Conservation (phyloP, 2,888 invertebrate species). For the Apamea sordens region DNA sequence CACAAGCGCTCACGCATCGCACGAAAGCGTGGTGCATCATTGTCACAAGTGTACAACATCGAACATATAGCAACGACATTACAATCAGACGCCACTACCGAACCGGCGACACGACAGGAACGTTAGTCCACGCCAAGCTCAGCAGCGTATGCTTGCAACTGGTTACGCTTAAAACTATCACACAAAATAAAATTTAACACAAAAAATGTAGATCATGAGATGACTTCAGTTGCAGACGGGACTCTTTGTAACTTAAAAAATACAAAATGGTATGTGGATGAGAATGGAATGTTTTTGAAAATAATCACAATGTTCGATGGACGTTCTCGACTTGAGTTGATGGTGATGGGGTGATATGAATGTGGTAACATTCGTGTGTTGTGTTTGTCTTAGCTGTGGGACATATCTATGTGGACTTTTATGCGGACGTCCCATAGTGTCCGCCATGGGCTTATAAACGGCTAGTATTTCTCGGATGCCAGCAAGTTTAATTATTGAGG, state of each 20-base stretch:
- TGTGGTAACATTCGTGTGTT: slow-evolving; percentile 84
- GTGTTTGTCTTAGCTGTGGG: slow-evolving; percentile 81
- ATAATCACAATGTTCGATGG: slow-evolving; percentile 67
- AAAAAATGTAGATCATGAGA: slow-evolving; percentile 84
- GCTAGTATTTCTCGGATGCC: slow-evolving; percentile 44
- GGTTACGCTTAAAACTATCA: slow-evolving; percentile 82
- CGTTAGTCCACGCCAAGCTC: background rate
- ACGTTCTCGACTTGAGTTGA: slow-evolving; percentile 62
- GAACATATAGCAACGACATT: slow-evolving; percentile 81
- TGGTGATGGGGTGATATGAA: slow-evolving; percentile 76
- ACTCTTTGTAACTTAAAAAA: slow-evolving; percentile 76
- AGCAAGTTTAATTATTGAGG: slow-evolving; percentile 41
- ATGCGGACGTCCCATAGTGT: slow-evolving; percentile 47
- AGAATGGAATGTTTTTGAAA: slow-evolving; percentile 67
- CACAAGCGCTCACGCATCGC: slow-evolving; percentile 69
- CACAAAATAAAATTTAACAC: slow-evolving; percentile 84
- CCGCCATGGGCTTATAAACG: slow-evolving; percentile 59
- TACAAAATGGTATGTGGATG: slow-evolving; percentile 76
- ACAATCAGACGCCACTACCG: slow-evolving; percentile 70
- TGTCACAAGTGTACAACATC: slow-evolving; percentile 87
- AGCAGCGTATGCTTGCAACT: slow-evolving; percentile 81
- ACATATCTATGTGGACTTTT: slow-evolving; percentile 64
- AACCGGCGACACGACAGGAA: background rate
- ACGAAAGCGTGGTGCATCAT: slow-evolving; percentile 83
- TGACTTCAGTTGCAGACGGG: slow-evolving; percentile 78